Evolutionary conservation across 2,113 vertebrate genomes (phyloP).

Genomic region (Cynopterus brachyotis): DNA sequence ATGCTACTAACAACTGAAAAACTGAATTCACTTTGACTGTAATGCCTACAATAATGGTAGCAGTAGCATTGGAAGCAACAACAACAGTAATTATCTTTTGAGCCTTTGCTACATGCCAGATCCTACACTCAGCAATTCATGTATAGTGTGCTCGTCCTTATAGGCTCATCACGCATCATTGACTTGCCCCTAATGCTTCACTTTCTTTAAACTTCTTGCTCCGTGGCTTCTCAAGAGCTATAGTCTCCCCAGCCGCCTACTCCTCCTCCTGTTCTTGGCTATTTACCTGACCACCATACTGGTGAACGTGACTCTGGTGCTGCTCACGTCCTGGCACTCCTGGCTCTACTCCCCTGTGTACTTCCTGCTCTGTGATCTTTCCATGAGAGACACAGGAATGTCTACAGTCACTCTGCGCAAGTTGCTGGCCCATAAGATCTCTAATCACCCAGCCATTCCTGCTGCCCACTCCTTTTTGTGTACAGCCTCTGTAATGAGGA

Average conservation of each 20-base stretch:
- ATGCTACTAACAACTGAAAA: not conserved
- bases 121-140: not conserved
- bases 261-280: slow-evolving; percentile 61
- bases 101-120: not conserved
- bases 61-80: not conserved
- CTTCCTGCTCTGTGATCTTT: slow-evolving; percentile 74
- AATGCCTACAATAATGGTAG: not conserved
- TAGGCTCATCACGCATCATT: slow-evolving; percentile 31
- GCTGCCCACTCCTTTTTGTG: slow-evolving; percentile 61
- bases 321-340: slow-evolving; percentile 63
- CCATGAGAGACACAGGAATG: slow-evolving; percentile 60
- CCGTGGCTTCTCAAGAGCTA: slow-evolving; percentile 17
- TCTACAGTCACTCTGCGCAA: slow-evolving; percentile 65
- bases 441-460: slow-evolving; percentile 55
- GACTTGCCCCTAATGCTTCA: slow-evolving; percentile 64
- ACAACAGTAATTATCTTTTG: not conserved
- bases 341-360: slow-evolving; percentile 78
- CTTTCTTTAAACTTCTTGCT: slow-evolving; percentile 70
- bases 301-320: slow-evolving; percentile 68
- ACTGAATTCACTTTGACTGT: not conserved
- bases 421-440: slow-evolving; percentile 60
- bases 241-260: not conserved
- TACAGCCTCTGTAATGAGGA: slow-evolving; percentile 67
- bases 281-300: slow-evolving; percentile 65
- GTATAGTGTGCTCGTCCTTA: not conserved